These are phyloP conservation scores for Delia radicum DNA, from an alignment of 1,140 invertebrate genomes.

Conservation along the genomic window DNA sequence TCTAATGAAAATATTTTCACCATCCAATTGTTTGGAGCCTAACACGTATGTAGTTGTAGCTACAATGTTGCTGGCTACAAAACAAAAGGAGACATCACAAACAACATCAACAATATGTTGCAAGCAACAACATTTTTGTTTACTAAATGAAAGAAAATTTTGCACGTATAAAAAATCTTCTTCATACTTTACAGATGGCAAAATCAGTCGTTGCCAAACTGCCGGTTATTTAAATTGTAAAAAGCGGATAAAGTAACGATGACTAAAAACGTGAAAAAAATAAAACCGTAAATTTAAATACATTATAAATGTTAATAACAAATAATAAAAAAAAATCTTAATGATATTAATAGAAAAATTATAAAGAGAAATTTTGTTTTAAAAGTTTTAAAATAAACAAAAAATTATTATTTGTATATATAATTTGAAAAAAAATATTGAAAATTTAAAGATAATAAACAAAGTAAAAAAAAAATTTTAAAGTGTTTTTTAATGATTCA, in stretches of 20 bases:
- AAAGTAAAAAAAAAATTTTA: too few relatives aligned
- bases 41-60: too few relatives aligned
- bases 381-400: background rate
- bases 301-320: background rate
- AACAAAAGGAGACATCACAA: background rate
- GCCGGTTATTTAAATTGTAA: constrained; percentile 18
- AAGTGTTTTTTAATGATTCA: too few relatives aligned
- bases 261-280: background rate
- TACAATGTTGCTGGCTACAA: constrained; percentile 4
- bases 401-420: too few relatives aligned
- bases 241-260: constrained; percentile 3
- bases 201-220: constrained; percentile 19
- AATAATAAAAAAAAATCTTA: background rate
- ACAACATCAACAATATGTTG: constrained; percentile 8
- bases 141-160: background rate
- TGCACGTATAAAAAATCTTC: constrained; percentile 11
- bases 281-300: background rate
- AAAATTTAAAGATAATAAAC: too few relatives aligned
- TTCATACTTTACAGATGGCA: constrained; percentile 17
- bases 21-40: too few relatives aligned
- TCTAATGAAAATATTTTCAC: background rate
- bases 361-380: background rate
- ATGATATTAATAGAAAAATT: background rate
- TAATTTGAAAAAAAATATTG: too few relatives aligned
- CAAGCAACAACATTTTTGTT: background rate